Base-by-base conservation (phyloP, 2,113 vertebrate genomes). In the Sphyrna mokarran region DNA sequence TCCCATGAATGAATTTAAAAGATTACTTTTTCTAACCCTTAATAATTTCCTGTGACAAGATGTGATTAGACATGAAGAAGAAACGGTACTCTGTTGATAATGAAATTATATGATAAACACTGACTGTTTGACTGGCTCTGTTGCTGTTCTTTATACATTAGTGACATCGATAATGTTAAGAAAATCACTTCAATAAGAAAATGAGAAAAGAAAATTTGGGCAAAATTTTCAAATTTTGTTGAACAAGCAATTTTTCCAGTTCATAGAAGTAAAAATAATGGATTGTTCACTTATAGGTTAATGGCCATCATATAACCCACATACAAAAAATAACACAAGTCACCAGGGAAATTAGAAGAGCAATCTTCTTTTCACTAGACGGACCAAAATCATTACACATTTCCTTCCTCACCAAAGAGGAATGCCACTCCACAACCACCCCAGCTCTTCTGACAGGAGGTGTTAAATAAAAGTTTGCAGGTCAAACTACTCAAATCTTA, bases 141-240 rank as follows among this genome's bases (percentile, higher is more conserved):
- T 58, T 58, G 22, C 90, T 20, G 20, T 40, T 94, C 33, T 66
- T 94, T 94, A 13, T 69, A 69, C 61, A 69, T 66, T 69, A 69
- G 90, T 40, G 37, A 94, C 90, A 94, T 2, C 40, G 58, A 63
- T 18, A 40, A 66, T 94, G 63, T 94, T 94, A 94, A 69, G n/a
- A 94, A 69, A 94, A 68, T 66, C 90, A 94, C n/a, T 94, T 37
- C 90, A 40, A 68, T 18, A 94, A 69, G 63, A 69, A 22, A 23
- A 94, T 6, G 90, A 23, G 40, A 94, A 61, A 94, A 40, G 54
- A 29, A 90, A 90, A 61, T 90, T 29, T 90, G 54, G 63, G 63
- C 90, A 94, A 94, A 94, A 94, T 94, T 94, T 94, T 70, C 89
- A 91, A 37, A 33, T 91, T 58, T 63, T 37, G 29, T 91, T 16